A percentile compares a stretch with the other conserved stretches of the same genome.
Evolutionary conservation across 2,797 vertebrate species (phyloP).

Genomic region (Cuniculus paca): DNA sequence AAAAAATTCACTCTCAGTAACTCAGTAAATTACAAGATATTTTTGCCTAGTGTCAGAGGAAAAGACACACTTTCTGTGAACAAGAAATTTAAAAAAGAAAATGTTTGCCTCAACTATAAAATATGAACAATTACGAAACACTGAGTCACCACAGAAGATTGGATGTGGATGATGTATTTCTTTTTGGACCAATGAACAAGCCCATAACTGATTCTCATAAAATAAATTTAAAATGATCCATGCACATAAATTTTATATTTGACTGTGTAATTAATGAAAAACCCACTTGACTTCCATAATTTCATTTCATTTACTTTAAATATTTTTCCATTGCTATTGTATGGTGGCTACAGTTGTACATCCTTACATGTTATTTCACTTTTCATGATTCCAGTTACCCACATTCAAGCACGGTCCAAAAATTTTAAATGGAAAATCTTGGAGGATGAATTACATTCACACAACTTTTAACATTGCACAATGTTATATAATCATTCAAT

Average conservation of each 20-base stretch:
- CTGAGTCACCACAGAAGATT: neutral
- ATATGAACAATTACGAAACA: constrained; percentile 5
- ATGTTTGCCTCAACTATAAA: neutral
- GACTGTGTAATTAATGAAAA: neutral
- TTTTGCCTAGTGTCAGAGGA: neutral
- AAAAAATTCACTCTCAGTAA: neutral
- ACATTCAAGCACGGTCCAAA: neutral
- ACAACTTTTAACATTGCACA: neutral
- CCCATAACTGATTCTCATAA: neutral
- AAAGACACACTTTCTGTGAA: neutral
- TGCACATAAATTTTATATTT: neutral
- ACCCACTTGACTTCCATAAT: neutral
- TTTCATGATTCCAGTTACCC: neutral
- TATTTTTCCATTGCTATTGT: neutral
- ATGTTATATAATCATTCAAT: neutral
- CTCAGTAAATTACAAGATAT: neutral
- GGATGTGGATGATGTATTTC: neutral
- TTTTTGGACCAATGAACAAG: neutral
- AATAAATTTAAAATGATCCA: neutral
- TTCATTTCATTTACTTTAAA: constrained; percentile 21
- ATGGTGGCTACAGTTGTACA: neutral
- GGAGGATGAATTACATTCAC: neutral
- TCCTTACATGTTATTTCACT: neutral
- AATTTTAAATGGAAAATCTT: neutral
- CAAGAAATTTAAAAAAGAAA: neutral